phyloP scores from a whole-genome alignment of 2,797 vertebrate genomes.

The Varecia variegata region DNA sequence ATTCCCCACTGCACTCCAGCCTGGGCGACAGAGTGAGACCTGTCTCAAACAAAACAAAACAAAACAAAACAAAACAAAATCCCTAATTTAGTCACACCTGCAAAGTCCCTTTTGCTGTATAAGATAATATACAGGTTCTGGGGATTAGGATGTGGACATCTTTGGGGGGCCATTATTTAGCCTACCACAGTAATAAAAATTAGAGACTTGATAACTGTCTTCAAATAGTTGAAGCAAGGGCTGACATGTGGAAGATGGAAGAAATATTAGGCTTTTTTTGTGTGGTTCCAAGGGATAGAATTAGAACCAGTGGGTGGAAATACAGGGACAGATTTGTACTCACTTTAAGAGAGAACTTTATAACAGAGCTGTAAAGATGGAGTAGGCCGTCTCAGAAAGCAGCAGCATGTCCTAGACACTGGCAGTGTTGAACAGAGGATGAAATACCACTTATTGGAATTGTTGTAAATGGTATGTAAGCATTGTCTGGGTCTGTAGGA shows the following conservation, averaged over 20 bases:
- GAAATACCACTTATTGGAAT: background rate
- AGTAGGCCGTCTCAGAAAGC: slow-evolving; percentile 68
- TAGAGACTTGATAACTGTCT: background rate
- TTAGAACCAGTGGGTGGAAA: slow-evolving; percentile 74
- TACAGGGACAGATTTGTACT: slow-evolving; percentile 74
- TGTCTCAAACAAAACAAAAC: background rate
- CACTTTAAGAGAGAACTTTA: slow-evolving; percentile 62
- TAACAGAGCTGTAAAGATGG: slow-evolving; percentile 59
- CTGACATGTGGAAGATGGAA: slow-evolving; percentile 45
- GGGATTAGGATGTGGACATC: background rate
- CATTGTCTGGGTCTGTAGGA: background rate
- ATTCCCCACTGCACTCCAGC: background rate
- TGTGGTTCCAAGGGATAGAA: slow-evolving; percentile 66
- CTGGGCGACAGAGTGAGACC: background rate
- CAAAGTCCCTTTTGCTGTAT: background rate
- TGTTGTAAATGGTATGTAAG: background rate
- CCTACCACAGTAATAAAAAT: background rate
- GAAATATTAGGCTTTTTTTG: slow-evolving; percentile 53
- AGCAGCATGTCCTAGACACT: slow-evolving; percentile 48
- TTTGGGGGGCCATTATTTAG: background rate
- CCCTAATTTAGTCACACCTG: background rate
- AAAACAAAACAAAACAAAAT: too few relatives aligned
- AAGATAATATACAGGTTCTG: background rate
- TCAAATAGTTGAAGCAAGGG: slow-evolving; percentile 27
- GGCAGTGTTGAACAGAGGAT: slow-evolving; percentile 1